Conservation (phyloP, 2,888 invertebrate species). For the Rotaria magnacalcarata region DNA sequence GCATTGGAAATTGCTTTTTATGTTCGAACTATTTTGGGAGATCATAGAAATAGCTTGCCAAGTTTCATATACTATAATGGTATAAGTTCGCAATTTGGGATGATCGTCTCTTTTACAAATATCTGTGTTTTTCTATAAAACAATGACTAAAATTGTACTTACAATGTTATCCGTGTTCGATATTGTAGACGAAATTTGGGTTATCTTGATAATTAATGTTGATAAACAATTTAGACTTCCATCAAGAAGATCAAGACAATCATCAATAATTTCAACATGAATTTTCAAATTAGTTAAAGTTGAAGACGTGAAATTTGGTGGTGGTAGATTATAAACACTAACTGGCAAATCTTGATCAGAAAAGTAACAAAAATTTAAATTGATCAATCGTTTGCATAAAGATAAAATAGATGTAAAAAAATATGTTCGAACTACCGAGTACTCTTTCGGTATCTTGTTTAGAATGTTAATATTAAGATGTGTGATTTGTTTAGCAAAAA, state of each 20-base stretch:
- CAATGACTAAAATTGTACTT: not conserved
- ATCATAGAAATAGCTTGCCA: too few species aligned
- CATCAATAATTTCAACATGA: not conserved
- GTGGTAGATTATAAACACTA: not conserved
- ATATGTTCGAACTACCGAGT: not conserved
- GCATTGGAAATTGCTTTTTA: too few species aligned
- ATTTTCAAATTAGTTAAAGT: not conserved
- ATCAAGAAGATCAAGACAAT: constrained; percentile 23
- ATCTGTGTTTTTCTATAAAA: not conserved
- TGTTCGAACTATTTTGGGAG: too few species aligned
- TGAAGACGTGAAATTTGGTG: not conserved
- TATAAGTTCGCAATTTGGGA: too few species aligned
- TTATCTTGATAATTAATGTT: not conserved
- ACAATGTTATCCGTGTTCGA: not conserved
- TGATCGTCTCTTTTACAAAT: too few species aligned
- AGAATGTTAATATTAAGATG: constrained; percentile 10
- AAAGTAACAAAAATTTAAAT: not conserved
- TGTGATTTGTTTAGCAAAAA: not conserved
- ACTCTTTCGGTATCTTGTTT: not conserved
- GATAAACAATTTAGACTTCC: not conserved
- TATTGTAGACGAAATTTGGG: not conserved
- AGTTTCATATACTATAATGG: too few species aligned
- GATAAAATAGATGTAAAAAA: too few species aligned
- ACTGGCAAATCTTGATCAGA: not conserved
- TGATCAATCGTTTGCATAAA: too few species aligned